Evolutionary conservation across 2,888 invertebrate genomes (phyloP).

Genomic region (Netelia inedita): DNA sequence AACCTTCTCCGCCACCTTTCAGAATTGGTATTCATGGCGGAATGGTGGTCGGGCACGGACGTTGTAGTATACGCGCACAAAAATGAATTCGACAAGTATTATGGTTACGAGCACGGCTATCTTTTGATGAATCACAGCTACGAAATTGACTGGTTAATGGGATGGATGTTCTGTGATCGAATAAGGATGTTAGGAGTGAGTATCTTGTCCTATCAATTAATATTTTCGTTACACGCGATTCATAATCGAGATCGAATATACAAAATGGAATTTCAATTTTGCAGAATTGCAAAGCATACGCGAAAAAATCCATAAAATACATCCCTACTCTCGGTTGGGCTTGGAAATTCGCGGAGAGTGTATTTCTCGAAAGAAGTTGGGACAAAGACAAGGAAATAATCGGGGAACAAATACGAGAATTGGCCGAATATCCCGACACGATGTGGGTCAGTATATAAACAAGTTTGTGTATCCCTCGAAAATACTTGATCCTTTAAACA

Average conservation of each 20-base stretch:
- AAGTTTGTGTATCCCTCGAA: background rate
- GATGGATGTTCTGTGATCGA: constrained; percentile 96
- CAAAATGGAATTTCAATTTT: background rate
- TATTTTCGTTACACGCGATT: background rate
- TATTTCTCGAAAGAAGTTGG: constrained; percentile 96
- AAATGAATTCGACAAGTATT: constrained; percentile 91
- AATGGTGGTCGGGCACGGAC: constrained; percentile 96
- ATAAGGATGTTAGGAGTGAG: constrained; percentile 93
- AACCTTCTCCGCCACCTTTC: constrained; percentile 79
- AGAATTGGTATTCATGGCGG: constrained; percentile 96
- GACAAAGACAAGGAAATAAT: constrained; percentile 96
- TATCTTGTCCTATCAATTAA: constrained; percentile 73
- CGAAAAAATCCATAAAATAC: constrained; percentile 96
- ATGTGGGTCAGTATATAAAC: constrained; percentile 90
- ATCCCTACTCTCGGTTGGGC: constrained; percentile 98
- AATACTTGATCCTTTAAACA: background rate
- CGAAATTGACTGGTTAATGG: constrained; percentile 98
- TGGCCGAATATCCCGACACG: constrained; percentile 95
- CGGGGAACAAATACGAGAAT: constrained; percentile 91
- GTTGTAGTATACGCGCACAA: constrained; percentile 91
- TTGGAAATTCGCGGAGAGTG: constrained; percentile 98
- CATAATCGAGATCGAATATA: background rate
- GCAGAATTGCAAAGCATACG: constrained; percentile 97
- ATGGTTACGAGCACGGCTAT: constrained; percentile 95
- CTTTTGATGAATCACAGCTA: constrained; percentile 97